Percentiles rank a stretch among this genome's conserved stretches.
phyloP scores from a whole-genome alignment of 1,140 invertebrate genomes.

The Macrobrachium nipponense region DNA sequence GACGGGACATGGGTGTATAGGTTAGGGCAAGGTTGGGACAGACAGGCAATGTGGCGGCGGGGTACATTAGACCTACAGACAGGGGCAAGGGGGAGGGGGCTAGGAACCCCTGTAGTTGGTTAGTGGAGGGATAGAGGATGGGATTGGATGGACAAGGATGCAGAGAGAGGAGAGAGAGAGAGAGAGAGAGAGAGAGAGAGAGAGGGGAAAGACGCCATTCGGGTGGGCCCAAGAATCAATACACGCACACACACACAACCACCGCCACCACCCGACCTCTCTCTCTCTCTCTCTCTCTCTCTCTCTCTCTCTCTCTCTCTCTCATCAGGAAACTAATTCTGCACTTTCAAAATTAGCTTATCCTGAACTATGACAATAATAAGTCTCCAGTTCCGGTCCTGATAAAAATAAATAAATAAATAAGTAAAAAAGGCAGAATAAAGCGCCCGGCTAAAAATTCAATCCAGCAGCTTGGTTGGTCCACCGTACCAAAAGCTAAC shows the following conservation, averaged over 20 bases:
- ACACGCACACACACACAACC: conserved; percentile 7
- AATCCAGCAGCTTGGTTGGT: too few relatives aligned
- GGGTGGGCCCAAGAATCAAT: conserved; percentile 29
- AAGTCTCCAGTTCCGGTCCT: too few relatives aligned
- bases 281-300: not conserved
- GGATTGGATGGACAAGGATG: not conserved
- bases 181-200: not conserved
- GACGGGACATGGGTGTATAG: not conserved
- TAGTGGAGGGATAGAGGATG: not conserved
- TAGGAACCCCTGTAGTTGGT: not conserved
- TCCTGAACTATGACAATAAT: too few relatives aligned
- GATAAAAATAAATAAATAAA: too few relatives aligned
- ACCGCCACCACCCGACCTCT: not conserved
- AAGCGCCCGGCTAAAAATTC: too few relatives aligned
- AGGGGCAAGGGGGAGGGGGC: not conserved
- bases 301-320: not conserved
- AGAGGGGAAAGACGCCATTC: conserved; percentile 15
- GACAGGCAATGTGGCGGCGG: not conserved
- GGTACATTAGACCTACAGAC: not conserved
- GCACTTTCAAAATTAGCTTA: too few relatives aligned
- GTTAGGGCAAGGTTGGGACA: not conserved
- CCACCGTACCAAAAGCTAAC: too few relatives aligned
- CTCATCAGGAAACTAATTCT: too few relatives aligned
- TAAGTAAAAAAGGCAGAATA: too few relatives aligned
- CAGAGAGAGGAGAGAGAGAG: too few relatives aligned